Percentiles rank a stretch among this genome's conserved stretches.
These are phyloP conservation scores for Saiga tatarica DNA, from an alignment of 2,113 vertebrate genomes.

Conservation along the genomic window DNA sequence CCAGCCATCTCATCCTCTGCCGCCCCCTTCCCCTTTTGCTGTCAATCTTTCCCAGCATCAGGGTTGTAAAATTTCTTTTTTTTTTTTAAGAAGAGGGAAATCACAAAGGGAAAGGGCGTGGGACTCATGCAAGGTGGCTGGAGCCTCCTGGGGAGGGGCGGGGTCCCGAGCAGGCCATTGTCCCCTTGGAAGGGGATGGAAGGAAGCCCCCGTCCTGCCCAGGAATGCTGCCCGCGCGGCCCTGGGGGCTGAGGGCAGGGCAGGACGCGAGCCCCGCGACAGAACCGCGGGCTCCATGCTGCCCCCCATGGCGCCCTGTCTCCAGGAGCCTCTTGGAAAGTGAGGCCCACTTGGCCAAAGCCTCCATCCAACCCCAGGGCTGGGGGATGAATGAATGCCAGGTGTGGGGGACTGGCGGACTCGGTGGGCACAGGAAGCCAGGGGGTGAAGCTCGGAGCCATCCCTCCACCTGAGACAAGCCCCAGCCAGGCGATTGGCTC, in stretches of 20 bases:
- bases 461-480: not conserved
- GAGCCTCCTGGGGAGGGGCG: not conserved
- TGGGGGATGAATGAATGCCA: accelerated
- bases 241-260: not conserved
- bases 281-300: accelerated
- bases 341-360: too few relatives aligned
- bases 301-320: accelerated
- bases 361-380: not conserved
- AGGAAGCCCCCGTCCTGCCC: too few relatives aligned
- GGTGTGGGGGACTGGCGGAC: accelerated
- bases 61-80: not conserved
- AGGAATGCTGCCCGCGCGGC: not conserved
- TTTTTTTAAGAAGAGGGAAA: not conserved
- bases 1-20: not conserved
- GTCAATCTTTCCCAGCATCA: not conserved
- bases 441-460: accelerated
- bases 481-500: accelerated
- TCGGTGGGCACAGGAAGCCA: accelerated
- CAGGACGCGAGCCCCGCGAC: accelerated
- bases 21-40: not conserved
- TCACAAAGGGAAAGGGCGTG: accelerated
- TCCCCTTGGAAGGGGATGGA: accelerated
- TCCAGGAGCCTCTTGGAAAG: not conserved
- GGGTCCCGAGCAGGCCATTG: not conserved
- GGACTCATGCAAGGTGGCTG: accelerated